phyloP scores from a whole-genome alignment of 2,113 vertebrate genomes.

The Eulemur macaco region DNA sequence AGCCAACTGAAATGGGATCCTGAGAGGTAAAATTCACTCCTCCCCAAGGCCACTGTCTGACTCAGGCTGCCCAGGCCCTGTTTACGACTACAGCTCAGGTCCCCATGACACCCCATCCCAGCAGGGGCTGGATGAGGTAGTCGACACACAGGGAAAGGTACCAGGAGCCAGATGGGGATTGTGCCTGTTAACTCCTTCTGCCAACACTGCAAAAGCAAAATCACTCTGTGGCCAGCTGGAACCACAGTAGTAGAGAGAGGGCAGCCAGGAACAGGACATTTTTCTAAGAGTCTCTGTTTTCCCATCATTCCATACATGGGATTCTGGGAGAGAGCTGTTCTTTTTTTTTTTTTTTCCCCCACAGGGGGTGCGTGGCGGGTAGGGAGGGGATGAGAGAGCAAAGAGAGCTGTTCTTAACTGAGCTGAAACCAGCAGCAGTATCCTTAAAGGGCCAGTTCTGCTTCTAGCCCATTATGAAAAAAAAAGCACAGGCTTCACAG shows the following conservation, averaged over 20 bases:
- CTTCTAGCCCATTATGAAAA: neutral
- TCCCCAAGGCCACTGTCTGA: conserved; percentile 14
- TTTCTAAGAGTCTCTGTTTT: conserved; percentile 58
- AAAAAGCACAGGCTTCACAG: neutral
- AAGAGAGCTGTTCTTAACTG: neutral
- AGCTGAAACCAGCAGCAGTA: neutral
- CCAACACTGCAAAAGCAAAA: neutral
- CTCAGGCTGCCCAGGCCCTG: neutral
- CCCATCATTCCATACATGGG: conserved; percentile 58
- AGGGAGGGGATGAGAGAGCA: too few relatives aligned
- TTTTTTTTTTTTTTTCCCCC: too few relatives aligned
- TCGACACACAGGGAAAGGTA: conserved; percentile 13
- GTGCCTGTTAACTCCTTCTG: neutral
- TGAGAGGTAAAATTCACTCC: neutral
- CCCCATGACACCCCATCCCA: conserved; percentile 6
- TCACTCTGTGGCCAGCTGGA: conserved; percentile 44
- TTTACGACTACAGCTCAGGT: neutral
- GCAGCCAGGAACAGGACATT: conserved; percentile 57
- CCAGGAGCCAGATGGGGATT: neutral
- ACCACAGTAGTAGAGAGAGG: conserved; percentile 29
- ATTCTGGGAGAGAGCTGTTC: conserved; percentile 13
- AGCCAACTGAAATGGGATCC: conserved; percentile 69
- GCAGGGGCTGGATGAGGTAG: conserved; percentile 38
- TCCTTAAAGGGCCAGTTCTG: conserved; percentile 59
- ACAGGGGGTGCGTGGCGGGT: too few relatives aligned